A percentile compares a stretch with the other conserved stretches of the same genome.
Conservation (phyloP, 2,888 invertebrate species). For the Papilio protenor region DNA sequence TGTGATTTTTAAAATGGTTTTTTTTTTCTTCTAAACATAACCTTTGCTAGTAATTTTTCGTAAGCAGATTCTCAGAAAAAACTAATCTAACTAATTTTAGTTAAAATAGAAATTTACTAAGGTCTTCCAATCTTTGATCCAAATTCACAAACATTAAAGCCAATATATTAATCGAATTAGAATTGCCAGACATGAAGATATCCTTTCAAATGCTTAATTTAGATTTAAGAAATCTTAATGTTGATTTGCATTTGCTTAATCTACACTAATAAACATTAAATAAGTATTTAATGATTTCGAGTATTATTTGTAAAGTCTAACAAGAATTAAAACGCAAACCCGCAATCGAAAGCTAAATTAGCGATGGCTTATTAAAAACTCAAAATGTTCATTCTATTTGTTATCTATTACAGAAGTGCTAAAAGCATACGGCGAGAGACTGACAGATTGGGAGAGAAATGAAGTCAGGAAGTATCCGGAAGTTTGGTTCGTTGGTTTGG, state of each 20-base stretch:
- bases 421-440: slow-evolving; percentile 91
- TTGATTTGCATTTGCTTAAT: too few species aligned
- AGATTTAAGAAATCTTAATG: too few species aligned
- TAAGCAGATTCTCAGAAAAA: background rate
- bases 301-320: background rate
- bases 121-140: too few species aligned
- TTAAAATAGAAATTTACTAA: too few species aligned
- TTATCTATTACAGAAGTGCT: slow-evolving; percentile 88
- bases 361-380: background rate
- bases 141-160: background rate
- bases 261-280: too few species aligned
- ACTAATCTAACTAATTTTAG: background rate
- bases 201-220: background rate
- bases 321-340: background rate
- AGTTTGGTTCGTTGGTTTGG: slow-evolving; percentile 96
- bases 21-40: background rate
- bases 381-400: background rate
- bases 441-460: slow-evolving; percentile 95
- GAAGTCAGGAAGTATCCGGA: slow-evolving; percentile 97
- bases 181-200: background rate
- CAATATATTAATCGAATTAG: background rate
- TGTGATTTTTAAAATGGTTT: background rate
- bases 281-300: too few species aligned
- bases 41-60: background rate
- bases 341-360: background rate